Evolutionary conservation across 64 coral and sea anemone genomes (phyloP).

Genomic region (Montipora cactus): DNA sequence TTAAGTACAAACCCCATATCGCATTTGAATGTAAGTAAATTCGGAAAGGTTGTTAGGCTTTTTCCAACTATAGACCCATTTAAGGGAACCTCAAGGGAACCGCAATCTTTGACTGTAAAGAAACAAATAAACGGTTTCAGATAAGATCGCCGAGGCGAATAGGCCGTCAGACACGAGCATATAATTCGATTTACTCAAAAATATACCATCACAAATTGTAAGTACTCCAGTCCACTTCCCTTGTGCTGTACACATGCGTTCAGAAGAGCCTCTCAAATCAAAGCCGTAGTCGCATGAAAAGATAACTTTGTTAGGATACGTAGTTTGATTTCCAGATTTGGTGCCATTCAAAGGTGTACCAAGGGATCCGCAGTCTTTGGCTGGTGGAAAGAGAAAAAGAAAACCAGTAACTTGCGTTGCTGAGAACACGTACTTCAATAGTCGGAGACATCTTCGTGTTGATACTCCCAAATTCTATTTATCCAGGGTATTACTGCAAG

Average conservation of each 20-base stretch:
- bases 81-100: neutral
- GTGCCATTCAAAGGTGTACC: constrained; percentile 35
- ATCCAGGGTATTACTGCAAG: too few relatives aligned
- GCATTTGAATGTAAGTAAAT: constrained; percentile 3
- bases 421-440: too few relatives aligned
- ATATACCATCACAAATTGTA: constrained; percentile 46
- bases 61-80: constrained; percentile 30
- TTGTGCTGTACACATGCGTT: neutral
- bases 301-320: constrained; percentile 9
- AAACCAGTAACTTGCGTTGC: neutral
- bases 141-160: too few relatives aligned
- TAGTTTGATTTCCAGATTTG: constrained; percentile 1
- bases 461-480: too few relatives aligned
- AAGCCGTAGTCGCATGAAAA: constrained; percentile 60
- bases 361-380: constrained; percentile 58
- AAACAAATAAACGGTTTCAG: too few relatives aligned
- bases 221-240: constrained; percentile 1
- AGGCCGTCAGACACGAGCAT: too few relatives aligned
- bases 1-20: constrained; percentile 26
- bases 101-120: constrained; percentile 36
- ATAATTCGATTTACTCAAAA: too few relatives aligned
- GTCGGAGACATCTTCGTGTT: too few relatives aligned
- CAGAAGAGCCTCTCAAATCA: constrained; percentile 21
- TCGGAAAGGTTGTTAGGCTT: constrained; percentile 26
- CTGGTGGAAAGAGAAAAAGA: constrained; percentile 19